Percentiles rank a stretch among this genome's conserved stretches.
Evolutionary conservation across 1,140 invertebrate species (phyloP).

Genomic region (Apis mellifera): Amel_HAv3.1 CM009933.2:10900001-10900500

Average conservation of each 20-base stretch:
- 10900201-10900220: too few species aligned
- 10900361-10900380: constrained; percentile 35
- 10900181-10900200: too few species aligned
- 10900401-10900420: constrained; percentile 45
- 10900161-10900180: too few species aligned
- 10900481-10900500: constrained; percentile 8
- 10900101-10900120: too few species aligned
- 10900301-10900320: background rate
- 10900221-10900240: too few species aligned
- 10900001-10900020: constrained; percentile 6
- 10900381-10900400: constrained; percentile 50
- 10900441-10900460: background rate
- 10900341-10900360: constrained; percentile 42
- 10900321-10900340: constrained; percentile 23
- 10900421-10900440: constrained; percentile 4
- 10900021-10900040: constrained; percentile 28
- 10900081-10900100: background rate
- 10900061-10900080: fast-evolving
- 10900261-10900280: background rate
- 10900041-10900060: background rate
- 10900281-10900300: background rate
- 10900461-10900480: background rate
- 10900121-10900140: too few species aligned
- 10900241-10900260: too few species aligned
- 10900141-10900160: too few species aligned